Percentiles rank a stretch among this genome's conserved stretches.
Conservation (phyloP, 2,888 invertebrate species). For the Stenotaenia linearis region DNA sequence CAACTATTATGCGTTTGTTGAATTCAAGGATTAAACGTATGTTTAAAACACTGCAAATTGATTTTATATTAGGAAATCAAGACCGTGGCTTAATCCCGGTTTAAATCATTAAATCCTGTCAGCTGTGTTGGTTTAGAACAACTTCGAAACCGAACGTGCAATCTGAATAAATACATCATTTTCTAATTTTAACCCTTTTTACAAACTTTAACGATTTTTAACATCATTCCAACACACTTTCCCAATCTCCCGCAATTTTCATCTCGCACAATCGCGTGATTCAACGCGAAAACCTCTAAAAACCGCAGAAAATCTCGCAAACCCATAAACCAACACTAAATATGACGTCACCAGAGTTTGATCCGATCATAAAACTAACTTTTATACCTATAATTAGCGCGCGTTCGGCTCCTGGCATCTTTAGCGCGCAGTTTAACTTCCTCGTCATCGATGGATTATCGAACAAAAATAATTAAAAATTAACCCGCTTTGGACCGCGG, state of each 20-base stretch:
- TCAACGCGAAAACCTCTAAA: not conserved
- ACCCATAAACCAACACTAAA: not conserved
- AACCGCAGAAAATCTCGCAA: not conserved
- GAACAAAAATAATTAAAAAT: not conserved
- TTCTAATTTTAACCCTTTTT: not conserved
- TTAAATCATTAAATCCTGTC: not conserved
- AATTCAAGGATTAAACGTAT: not conserved
- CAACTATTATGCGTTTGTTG: no score
- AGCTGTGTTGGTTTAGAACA: not conserved
- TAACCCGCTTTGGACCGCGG: not conserved
- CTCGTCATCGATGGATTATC: not conserved
- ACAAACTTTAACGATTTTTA: not conserved
- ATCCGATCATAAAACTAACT: not conserved
- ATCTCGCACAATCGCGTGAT: no score
- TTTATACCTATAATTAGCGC: not conserved
- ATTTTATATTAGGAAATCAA: not conserved
- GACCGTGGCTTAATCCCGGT: not conserved
- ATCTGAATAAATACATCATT: not conserved
- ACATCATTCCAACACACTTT: no score
- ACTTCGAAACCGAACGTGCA: not conserved
- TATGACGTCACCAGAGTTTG: not conserved
- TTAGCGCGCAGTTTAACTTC: not conserved
- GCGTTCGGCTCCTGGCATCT: not conserved
- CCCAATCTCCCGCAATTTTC: not conserved
- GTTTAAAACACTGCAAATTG: not conserved